Base-by-base conservation (phyloP, 1,140 invertebrate genomes). In the Penaeus chinensis region DNA sequence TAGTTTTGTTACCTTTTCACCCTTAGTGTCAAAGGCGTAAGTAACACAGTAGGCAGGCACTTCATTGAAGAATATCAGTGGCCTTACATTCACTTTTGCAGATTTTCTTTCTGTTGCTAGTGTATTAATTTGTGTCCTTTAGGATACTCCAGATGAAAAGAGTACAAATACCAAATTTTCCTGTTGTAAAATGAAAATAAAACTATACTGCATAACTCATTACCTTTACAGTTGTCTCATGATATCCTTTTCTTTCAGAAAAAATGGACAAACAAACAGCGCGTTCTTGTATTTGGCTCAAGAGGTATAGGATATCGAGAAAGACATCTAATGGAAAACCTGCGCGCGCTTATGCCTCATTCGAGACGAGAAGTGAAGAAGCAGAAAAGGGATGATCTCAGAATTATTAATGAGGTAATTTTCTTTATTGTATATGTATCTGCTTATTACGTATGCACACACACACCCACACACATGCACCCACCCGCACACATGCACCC, bases 301-400 rank as follows among this genome's bases (percentile, higher is more conserved):
- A 94, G 99, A 91, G 98, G 98, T 62, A 98, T 99, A 27, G 96
- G 95, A 90, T 95, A 96, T 90, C 94, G 97, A 78, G 96, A 98
- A 92, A 94, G 99, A 5, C 98, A 99, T 93, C 93, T 99, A 5
- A 99, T 99, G 97, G 95, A 97, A 90, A 98, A 99, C 92, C 92
- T 99, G 2, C 96, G 96, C 91, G 96, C 94, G 88, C 91, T 99
- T 3, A 96, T 99, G 95, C 98, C 99, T 0, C 98, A 99, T 92
- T 96, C 98, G 89, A 97, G 97, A 92, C 91, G 95, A 81, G 99
- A 99, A 92, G 95, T 96, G 2, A 95, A 95, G 92, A 93, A 95
- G 92, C 94, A 95, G 84, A 93, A 93, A 87, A 95, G 94, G 91
- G 93, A 94, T 82, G 92, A 93, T 80, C 91, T 95, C 7, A 92